These are phyloP conservation scores for Anabacerthia variegaticeps DNA, from an alignment of 2,797 vertebrate genomes.

Conservation along the genomic window DNA sequence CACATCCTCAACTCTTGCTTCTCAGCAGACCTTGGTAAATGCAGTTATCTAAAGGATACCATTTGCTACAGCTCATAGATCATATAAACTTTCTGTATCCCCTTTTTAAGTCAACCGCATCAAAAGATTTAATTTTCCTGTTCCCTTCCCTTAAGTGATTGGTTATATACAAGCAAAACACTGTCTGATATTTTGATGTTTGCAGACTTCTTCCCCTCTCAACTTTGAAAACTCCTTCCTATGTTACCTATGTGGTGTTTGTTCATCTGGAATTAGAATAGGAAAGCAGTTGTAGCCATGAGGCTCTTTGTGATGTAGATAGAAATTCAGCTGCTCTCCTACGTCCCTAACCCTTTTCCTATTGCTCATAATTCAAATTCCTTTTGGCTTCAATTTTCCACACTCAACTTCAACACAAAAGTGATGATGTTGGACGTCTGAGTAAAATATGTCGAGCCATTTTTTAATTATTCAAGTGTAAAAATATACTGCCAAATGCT, in stretches of 20 bases:
- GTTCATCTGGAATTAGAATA: background rate
- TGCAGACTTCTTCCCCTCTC: background rate
- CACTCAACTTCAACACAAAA: background rate
- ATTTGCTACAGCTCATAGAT: background rate
- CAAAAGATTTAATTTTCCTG: background rate
- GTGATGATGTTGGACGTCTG: background rate
- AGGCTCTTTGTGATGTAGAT: background rate
- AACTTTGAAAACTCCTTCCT: background rate
- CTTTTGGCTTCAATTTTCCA: constrained; percentile 48
- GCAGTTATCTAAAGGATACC: background rate
- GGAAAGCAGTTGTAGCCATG: background rate
- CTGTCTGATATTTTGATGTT: background rate
- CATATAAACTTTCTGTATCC: background rate
- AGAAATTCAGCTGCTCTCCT: constrained; percentile 40
- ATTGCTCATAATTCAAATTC: constrained; percentile 51
- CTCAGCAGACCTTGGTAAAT: background rate
- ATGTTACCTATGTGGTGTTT: background rate
- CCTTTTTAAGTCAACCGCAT: accelerated
- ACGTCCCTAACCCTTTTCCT: background rate
- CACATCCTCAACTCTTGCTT: accelerated
- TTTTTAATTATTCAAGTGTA: background rate
- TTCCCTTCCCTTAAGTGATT: background rate
- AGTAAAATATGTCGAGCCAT: constrained; percentile 7
- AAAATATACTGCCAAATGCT: background rate
- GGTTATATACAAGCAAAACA: background rate